Percentiles rank a stretch among this genome's conserved stretches.
phyloP scores from a whole-genome alignment of 2,888 invertebrate genomes.

The Theristus sp. region DNA sequence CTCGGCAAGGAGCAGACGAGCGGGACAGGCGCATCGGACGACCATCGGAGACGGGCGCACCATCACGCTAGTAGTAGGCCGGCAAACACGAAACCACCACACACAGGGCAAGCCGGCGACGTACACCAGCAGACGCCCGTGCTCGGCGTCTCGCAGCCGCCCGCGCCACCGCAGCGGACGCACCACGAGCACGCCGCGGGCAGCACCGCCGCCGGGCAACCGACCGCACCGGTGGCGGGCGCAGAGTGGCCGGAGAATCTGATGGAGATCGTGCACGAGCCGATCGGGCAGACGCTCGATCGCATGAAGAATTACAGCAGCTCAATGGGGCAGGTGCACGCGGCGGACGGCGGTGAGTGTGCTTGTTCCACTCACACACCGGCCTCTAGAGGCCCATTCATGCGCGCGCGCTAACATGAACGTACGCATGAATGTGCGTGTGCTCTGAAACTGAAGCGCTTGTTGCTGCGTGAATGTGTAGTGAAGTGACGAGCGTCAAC shows the following conservation, averaged over 20 bases:
- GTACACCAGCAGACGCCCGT: neutral
- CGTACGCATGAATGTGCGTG: too few relatives aligned
- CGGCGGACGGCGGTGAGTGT: too few relatives aligned
- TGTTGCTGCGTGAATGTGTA: neutral
- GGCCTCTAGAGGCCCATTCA: too few relatives aligned
- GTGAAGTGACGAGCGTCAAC: too few relatives aligned
- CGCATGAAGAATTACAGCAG: slow-evolving; percentile 21
- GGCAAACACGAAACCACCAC: too few relatives aligned
- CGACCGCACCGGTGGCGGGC: neutral
- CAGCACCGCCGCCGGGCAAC: neutral
- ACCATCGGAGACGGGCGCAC: neutral
- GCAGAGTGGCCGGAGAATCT: slow-evolving; percentile 26
- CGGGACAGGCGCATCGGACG: neutral
- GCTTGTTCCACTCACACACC: too few relatives aligned
- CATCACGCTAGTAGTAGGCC: too few relatives aligned
- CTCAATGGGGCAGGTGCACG: slow-evolving; percentile 5
- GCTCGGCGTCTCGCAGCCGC: too few relatives aligned
- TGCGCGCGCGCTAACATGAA: too few relatives aligned
- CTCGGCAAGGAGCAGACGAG: neutral
- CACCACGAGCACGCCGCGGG: neutral
- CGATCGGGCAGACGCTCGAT: slow-evolving; percentile 26
- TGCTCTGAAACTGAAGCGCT: too few relatives aligned
- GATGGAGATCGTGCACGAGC: slow-evolving; percentile 27
- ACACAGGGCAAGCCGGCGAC: neutral
- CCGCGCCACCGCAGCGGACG: too few relatives aligned